Conservation (phyloP, 2,888 invertebrate genomes). For the Argynnis bischoffii region DNA sequence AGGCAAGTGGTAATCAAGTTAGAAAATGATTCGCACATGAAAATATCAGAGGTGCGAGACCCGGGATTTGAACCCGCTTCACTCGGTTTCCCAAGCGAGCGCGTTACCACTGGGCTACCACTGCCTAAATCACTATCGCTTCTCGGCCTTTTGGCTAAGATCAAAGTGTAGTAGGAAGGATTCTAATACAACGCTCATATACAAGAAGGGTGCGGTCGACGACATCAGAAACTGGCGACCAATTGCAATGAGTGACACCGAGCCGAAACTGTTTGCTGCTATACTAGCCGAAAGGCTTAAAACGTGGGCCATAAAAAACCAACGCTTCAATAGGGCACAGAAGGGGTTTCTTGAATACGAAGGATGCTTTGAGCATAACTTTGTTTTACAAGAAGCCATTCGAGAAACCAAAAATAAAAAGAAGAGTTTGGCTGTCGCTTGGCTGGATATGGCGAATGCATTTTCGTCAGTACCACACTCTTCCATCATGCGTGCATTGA, state of each 20-base stretch:
- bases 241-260: not conserved
- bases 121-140: too few relatives aligned
- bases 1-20: too few relatives aligned
- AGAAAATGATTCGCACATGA: too few relatives aligned
- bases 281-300: not conserved
- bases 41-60: too few relatives aligned
- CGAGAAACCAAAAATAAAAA: not conserved
- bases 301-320: not conserved
- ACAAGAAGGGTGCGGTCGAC: not conserved
- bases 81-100: too few relatives aligned
- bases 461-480: not conserved
- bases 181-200: not conserved
- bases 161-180: not conserved
- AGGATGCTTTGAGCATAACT: not conserved
- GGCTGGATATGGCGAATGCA: not conserved
- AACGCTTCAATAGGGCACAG: not conserved
- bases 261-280: not conserved
- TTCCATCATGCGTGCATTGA: not conserved
- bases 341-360: not conserved
- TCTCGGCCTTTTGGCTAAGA: conserved; percentile 47
- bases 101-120: too few relatives aligned
- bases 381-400: not conserved
- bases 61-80: too few relatives aligned
- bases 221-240: conserved; percentile 1
- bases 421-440: not conserved